Base-by-base conservation (phyloP, 2,888 invertebrate species). In the Cephus nigrinus region DNA sequence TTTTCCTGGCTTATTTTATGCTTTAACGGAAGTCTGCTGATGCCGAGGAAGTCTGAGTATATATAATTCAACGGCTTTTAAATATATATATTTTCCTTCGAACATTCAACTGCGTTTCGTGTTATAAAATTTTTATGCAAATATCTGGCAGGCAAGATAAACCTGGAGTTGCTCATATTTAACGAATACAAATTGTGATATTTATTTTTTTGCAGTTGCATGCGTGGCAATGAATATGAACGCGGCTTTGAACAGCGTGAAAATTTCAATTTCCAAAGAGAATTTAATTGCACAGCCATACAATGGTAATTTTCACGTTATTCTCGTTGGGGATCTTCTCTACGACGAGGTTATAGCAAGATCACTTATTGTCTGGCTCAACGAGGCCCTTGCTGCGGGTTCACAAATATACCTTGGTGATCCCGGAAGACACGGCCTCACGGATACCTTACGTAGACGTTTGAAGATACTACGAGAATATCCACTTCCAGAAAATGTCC, bases 301-400 rank as follows among this genome's bases (percentile, higher is more conserved):
- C 3, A 81, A 80, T 74, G 86, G 88, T 3, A 79, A 85, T 12
- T 93, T 92, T 86, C 94, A 95, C 83, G 91, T 93, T 3, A 91
- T 95, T 80, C 89, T 95, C n/a, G 91, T 95, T 68, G 95, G 95
- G 0, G 95, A 95, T 87, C 93, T 95, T 93, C 94, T 95, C 83
- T 95, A 95, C 86, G 95, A 95, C 86, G 92, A 93, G 79, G 92
- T 93, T 74, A 93, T 94, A 80, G 93, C 93, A 0, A 91, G 88
- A 11, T 75, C 85, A n/a, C 87, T 95, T 68, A 92, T 94, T 79
- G 88, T 92, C 0, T 95, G 95, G 95, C 89, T 95, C 0, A 84
- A 88, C 31, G 82, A 82, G 3, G 81, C 84, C 15, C 68, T 76
- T 31, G 34, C 31, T 75, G 80, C 80, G 15, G 84, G 83, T 69